Percentiles rank a stretch among this genome's conserved stretches.
phyloP scores from a whole-genome alignment of 2,113 vertebrate species.

The Aythya baeri region DNA sequence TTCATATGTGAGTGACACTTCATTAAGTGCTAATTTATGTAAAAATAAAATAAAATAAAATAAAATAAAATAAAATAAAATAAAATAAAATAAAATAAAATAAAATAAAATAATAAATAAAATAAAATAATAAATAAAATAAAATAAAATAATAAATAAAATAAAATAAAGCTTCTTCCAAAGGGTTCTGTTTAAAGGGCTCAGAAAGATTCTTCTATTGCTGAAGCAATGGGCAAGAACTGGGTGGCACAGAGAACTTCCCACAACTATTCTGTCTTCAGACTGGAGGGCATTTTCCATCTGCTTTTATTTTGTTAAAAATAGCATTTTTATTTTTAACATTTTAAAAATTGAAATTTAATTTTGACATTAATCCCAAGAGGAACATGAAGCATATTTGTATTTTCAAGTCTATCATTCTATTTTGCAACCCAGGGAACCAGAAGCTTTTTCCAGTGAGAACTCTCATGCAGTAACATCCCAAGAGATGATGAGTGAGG shows the following conservation, averaged over 20 bases:
- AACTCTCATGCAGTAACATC: neutral
- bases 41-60: neutral
- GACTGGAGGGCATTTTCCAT: neutral
- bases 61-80: neutral
- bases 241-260: neutral
- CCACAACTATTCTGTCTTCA: neutral
- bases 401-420: neutral
- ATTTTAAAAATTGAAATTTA: neutral
- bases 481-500: neutral
- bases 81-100: neutral
- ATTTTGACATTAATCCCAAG: neutral
- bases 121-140: neutral
- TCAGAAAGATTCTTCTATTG: neutral
- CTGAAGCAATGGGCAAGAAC: neutral
- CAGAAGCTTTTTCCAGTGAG: constrained; percentile 1
- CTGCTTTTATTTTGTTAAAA: neutral
- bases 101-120: neutral
- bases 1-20: neutral
- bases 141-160: neutral
- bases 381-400: neutral
- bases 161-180: neutral
- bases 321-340: neutral
- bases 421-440: neutral
- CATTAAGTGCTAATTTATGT: neutral
- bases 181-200: neutral